Percentiles rank a stretch among this genome's conserved stretches.
Evolutionary conservation across 2,113 vertebrate genomes (phyloP).

Genomic region (Corvus moneduloides): DNA sequence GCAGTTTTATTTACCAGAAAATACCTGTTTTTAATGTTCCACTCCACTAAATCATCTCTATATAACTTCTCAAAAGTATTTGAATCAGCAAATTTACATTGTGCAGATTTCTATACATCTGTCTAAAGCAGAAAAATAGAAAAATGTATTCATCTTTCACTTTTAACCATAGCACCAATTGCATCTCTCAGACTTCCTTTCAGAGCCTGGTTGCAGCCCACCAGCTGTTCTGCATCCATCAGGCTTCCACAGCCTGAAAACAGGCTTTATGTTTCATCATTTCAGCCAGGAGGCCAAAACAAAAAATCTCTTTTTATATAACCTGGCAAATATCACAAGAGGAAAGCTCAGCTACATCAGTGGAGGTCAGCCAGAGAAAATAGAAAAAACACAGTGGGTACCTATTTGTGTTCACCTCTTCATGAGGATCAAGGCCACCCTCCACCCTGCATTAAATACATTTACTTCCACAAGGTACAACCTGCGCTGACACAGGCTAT

Average conservation of each 20-base stretch:
- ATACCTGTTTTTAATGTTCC: slow-evolving; percentile 58
- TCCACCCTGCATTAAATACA: slow-evolving; percentile 15
- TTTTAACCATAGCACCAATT: slow-evolving; percentile 69
- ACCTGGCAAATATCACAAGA: slow-evolving; percentile 66
- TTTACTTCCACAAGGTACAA: not conserved
- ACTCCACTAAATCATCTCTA: slow-evolving; percentile 47
- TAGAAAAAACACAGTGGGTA: not conserved
- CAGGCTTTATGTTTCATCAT: slow-evolving; percentile 72
- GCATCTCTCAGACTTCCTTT: slow-evolving; percentile 59
- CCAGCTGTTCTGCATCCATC: slow-evolving; percentile 75
- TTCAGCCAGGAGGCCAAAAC: slow-evolving; percentile 60
- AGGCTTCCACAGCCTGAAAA: slow-evolving; percentile 68
- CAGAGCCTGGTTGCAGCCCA: slow-evolving; percentile 49
- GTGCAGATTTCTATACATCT: slow-evolving; percentile 58
- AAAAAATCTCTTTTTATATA: slow-evolving; percentile 50
- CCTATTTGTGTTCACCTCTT: slow-evolving; percentile 63
- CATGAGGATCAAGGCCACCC: not conserved
- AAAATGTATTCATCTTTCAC: slow-evolving; percentile 66
- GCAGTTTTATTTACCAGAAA: slow-evolving; percentile 46
- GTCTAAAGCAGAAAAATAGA: slow-evolving; percentile 61
- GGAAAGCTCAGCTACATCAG: slow-evolving; percentile 55
- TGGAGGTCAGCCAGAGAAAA: slow-evolving; percentile 50
- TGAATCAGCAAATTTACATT: slow-evolving; percentile 65
- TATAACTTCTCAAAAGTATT: slow-evolving; percentile 62
- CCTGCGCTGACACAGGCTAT: not conserved